Evolutionary conservation across 2,113 vertebrate genomes (phyloP).

Genomic region (Acanthochromis polyacanthus): DNA sequence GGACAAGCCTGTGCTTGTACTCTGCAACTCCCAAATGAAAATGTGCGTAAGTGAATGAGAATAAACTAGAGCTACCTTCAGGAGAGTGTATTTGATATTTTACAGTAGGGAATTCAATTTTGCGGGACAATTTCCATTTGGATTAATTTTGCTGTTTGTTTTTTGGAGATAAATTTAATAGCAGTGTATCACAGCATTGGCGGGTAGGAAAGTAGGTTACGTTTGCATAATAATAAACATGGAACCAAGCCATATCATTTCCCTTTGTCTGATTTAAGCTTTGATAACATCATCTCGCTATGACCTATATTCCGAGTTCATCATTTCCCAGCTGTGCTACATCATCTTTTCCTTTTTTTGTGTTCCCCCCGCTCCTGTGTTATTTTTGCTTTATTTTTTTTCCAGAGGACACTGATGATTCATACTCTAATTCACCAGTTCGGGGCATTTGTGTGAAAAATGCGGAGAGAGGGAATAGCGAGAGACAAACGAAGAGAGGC

Average conservation of each 20-base stretch:
- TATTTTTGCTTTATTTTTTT: constrained; percentile 23
- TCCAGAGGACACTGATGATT: constrained; percentile 65
- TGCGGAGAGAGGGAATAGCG: constrained; percentile 10
- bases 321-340: constrained; percentile 64
- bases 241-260: constrained; percentile 62
- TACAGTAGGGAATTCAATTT: constrained; percentile 5
- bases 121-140: constrained; percentile 37
- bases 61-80: neutral
- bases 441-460: constrained; percentile 61
- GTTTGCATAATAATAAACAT: constrained; percentile 51
- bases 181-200: neutral
- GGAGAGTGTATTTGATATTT: neutral
- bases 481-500: constrained; percentile 47
- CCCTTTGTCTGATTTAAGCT: constrained; percentile 63
- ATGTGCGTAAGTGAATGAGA: constrained; percentile 32
- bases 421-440: constrained; percentile 68
- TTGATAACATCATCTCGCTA: constrained; percentile 67
- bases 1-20: constrained; percentile 50
- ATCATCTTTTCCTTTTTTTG: constrained; percentile 47
- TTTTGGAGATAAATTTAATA: constrained; percentile 22
- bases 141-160: constrained; percentile 26
- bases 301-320: constrained; percentile 71
- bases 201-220: constrained; percentile 51
- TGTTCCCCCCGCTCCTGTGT: neutral
- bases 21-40: constrained; percentile 38